Base-by-base conservation (phyloP, 2,888 invertebrate genomes). In the Cataglyphis altisquamis region DNA sequence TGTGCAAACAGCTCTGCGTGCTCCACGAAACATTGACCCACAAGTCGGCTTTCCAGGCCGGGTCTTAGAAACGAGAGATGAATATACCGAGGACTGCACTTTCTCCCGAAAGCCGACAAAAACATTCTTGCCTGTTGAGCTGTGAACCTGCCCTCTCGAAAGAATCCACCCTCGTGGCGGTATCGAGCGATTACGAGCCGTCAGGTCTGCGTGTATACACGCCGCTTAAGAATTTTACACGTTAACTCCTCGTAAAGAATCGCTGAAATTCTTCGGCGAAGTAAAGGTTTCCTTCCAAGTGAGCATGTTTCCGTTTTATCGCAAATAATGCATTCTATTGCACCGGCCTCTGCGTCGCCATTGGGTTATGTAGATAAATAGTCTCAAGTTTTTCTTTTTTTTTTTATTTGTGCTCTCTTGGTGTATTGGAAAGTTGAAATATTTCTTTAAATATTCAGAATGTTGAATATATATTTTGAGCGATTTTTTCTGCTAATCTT, bases 81-180 rank as follows among this genome's bases (percentile, higher is more conserved):
- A 62, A 88, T 82, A 81, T 21, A 21, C 67, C 68, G 82, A 70
- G 78, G 68, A 55, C 70, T 84, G 86, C 77, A 77, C 88, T 85
- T 87, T 85, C 82, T 74, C 32, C 83, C 21, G 21, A 63, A 62
- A 72, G 62, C 73, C 83, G 86, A 92, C 91, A 92, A 92, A 91
- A 92, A 91, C 92, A 92, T 92, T 92, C 91, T 88, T 92, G 90
- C 72, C 82, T 72, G 90, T 87, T 91, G 92, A 92, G 91, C 88
- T 90, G 91, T 90, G 88, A 90, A 91, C 73, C 62, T 85, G 72
- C 75, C 67, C 80, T 67, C 67, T 72, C 73, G 68, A 66, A 67
- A 57, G 70, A 78, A 64, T 52, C 72, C 67, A 68, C 72, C 83
- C 82, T 82, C 75, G 70, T 80, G 83, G 62, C 75, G 73, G 70